Percentiles rank a stretch among this genome's conserved stretches.
phyloP scores from a whole-genome alignment of 1,140 invertebrate genomes.

The Drosophila nikananu region DNA sequence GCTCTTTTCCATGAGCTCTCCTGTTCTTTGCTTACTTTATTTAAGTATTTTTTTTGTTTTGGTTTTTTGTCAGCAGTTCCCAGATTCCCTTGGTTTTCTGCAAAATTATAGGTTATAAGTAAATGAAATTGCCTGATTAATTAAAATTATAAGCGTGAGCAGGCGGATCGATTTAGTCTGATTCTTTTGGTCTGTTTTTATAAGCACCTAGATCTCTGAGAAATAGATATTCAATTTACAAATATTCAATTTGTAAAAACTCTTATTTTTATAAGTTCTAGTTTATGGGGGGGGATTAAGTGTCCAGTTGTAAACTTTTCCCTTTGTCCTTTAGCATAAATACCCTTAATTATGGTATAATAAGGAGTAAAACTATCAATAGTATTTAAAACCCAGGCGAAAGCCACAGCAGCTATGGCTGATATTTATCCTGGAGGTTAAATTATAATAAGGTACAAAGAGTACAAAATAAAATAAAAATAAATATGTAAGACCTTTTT shows the following conservation, averaged over 20 bases:
- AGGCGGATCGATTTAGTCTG: not conserved
- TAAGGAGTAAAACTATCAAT: too few species aligned
- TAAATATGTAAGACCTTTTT: too few species aligned
- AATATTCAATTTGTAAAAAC: not conserved
- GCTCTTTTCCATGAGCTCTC: not conserved
- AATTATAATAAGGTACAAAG: too few species aligned
- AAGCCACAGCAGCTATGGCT: too few species aligned
- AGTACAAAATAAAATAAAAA: too few species aligned
- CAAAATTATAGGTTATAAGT: too few species aligned
- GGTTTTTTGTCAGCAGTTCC: not conserved
- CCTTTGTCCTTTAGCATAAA: not conserved
- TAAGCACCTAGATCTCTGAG: not conserved
- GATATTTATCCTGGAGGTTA: too few species aligned
- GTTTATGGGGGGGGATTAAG: fast-evolving
- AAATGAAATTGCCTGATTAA: too few species aligned
- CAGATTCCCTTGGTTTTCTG: too few species aligned
- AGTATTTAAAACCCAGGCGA: too few species aligned
- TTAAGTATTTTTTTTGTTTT: not conserved
- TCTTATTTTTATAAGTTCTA: not conserved
- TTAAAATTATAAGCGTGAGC: not conserved
- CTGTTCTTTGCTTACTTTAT: not conserved
- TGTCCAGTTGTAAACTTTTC: not conserved
- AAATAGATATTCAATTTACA: not conserved
- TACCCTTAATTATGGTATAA: too few species aligned
- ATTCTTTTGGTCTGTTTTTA: not conserved